phyloP scores from a whole-genome alignment of 1,140 invertebrate genomes.

The Drosophila nannoptera region DNA sequence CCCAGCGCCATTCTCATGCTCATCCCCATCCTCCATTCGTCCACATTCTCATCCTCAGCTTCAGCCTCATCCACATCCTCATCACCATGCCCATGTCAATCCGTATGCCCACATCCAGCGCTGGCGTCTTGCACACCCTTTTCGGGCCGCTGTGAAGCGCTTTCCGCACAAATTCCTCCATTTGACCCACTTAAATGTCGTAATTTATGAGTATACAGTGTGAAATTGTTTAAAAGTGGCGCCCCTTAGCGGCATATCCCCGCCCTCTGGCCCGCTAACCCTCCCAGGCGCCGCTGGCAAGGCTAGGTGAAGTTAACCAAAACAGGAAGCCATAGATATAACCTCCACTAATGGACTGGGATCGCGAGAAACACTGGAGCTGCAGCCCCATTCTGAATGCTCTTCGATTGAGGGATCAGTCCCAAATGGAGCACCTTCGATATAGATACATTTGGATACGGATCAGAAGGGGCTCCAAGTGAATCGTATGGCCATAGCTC shows the following conservation, averaged over 20 bases:
- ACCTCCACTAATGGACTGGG: too few species aligned
- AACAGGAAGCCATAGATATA: not conserved
- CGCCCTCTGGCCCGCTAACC: constrained; percentile 6
- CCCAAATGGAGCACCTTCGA: too few species aligned
- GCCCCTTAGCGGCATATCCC: constrained; percentile 36
- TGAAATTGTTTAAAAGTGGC: constrained; percentile 68
- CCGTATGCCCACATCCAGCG: constrained; percentile 3
- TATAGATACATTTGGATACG: too few species aligned
- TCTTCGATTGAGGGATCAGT: too few species aligned
- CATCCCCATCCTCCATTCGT: not conserved
- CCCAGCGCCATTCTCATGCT: not conserved
- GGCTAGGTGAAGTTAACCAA: not conserved
- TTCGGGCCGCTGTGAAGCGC: constrained; percentile 58
- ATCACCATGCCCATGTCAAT: constrained; percentile 3
- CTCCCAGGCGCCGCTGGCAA: not conserved
- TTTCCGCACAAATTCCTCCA: constrained; percentile 78
- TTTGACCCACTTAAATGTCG: constrained; percentile 78
- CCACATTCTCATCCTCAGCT: constrained; percentile 1
- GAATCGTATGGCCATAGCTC: too few species aligned
- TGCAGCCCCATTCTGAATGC: too few species aligned
- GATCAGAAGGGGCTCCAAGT: too few species aligned
- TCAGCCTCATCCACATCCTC: constrained; percentile 20
- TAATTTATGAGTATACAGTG: constrained; percentile 77
- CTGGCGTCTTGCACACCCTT: constrained; percentile 47
- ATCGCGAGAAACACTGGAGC: too few species aligned